These are phyloP conservation scores for Anolis carolinensis DNA, from an alignment of 2,113 vertebrate species.

Conservation along the genomic window DNA sequence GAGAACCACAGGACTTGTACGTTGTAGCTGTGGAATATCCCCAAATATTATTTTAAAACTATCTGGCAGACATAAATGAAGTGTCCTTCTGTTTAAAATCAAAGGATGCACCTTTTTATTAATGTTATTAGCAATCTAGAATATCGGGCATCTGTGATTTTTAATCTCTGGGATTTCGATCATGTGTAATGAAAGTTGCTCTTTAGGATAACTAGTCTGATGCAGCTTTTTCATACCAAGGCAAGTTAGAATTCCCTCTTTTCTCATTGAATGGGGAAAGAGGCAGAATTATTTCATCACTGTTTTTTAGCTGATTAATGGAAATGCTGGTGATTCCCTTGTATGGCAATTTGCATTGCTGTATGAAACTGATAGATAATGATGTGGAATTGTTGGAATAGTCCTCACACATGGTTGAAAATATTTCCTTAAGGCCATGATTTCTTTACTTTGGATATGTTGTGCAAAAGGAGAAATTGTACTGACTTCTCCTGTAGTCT, in stretches of 20 bases:
- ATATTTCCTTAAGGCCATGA: not conserved
- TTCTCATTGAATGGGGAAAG: not conserved
- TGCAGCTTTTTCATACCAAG: not conserved
- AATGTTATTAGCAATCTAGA: not conserved
- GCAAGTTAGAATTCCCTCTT: not conserved
- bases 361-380: not conserved
- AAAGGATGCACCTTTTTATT: not conserved
- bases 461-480: not conserved
- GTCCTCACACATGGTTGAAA: not conserved
- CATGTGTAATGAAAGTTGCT: not conserved
- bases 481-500: slow-evolving; percentile 18
- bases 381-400: not conserved
- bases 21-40: not conserved
- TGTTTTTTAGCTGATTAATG: not conserved
- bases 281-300: not conserved
- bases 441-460: not conserved
- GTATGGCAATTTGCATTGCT: not conserved
- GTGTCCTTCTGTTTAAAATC: no score
- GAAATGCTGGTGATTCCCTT: not conserved
- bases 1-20: not conserved
- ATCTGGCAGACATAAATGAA: not conserved
- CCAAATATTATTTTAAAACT: not conserved
- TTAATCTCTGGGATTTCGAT: not conserved
- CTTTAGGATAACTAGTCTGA: not conserved
- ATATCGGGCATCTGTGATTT: not conserved